These are phyloP conservation scores for Rissa tridactyla DNA, from an alignment of 2,113 vertebrate species.

Conservation along the genomic window DNA sequence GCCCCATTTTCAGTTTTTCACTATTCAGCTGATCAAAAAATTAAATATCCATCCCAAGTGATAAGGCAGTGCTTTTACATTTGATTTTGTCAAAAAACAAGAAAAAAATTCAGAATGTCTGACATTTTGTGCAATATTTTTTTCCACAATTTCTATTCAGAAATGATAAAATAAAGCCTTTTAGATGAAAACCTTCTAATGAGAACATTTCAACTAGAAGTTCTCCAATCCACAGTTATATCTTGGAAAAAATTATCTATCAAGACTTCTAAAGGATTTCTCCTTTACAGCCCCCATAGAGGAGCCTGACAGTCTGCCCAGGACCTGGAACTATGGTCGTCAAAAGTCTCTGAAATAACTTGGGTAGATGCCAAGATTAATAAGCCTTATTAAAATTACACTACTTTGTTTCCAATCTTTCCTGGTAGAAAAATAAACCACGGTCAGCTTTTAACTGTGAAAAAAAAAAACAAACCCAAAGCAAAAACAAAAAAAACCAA, in stretches of 20 bases:
- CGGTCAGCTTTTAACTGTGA: not conserved
- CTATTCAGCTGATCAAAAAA: not conserved
- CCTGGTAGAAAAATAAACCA: not conserved
- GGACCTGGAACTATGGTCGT: not conserved
- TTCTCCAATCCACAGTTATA: not conserved
- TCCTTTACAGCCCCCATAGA: not conserved
- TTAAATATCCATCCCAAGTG: not conserved
- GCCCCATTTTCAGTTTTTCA: not conserved
- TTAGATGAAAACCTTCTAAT: not conserved
- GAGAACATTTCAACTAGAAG: not conserved
- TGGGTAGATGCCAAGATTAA: not conserved
- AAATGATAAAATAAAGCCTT: not conserved
- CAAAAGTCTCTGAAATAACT: not conserved
- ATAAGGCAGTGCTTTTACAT: not conserved
- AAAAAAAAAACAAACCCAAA: not conserved
- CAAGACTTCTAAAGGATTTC: not conserved
- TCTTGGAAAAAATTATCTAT: not conserved
- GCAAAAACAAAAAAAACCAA: not conserved
- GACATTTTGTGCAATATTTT: not conserved
- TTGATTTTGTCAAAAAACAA: not conserved
- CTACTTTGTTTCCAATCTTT: not conserved
- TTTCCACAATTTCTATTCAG: not conserved
- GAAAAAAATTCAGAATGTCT: not conserved
- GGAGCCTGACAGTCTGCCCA: not conserved
- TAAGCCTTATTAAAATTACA: not conserved